Evolutionary conservation across 2,797 vertebrate species (phyloP), one percentile per base, ranked within the genome.

Genomic region (Argya squamiceps): DNA sequence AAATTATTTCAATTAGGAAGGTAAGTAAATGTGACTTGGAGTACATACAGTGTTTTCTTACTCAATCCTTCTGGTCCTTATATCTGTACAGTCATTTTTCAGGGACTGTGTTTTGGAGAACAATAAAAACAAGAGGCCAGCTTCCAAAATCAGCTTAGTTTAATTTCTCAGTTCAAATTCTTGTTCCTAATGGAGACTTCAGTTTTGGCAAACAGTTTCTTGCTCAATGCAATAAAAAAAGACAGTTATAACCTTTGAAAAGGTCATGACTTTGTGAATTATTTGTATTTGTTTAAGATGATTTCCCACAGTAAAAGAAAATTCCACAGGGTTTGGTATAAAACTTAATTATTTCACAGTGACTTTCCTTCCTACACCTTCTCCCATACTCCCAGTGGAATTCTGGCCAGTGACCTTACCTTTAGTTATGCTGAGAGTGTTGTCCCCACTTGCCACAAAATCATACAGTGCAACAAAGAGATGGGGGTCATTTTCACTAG

Each of bases 361-460:
- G 23, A 30, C 27, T 65, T 78, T 81, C 36, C 29, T 30, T 64
- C 59, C 86, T 29, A 16, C 0, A 53, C 23, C 79, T 87, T 78
- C 52, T 70, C 49, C 37, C 32, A 23, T 16, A 12, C 13, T 69
- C 43, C 50, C 43, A 26, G 68, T 9, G 41, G 53, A 15, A 12
- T 11, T 62, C 15, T 56, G 49, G 32, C 19, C 30, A 37, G 44
- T 6, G 14, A 15, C 32, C 96, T 98, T 97, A 99, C 99, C 99
- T 99, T 99, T 99, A 84, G 99, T 99, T 91, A 99, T 99, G 98
- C 99, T 99, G 79, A 99, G 99, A 29, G 99, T 99, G 98, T 99
- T 99, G 96, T 99, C 99, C 15, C 99, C 99, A 69, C 99, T 99
- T 7, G 99, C 99, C 89, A 99, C 99, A 32, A 99, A 99, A 82